Percentiles rank a stretch among this genome's conserved stretches.
phyloP scores from a whole-genome alignment of 2,888 invertebrate species.

The Cremastobaeus sp. region DNA sequence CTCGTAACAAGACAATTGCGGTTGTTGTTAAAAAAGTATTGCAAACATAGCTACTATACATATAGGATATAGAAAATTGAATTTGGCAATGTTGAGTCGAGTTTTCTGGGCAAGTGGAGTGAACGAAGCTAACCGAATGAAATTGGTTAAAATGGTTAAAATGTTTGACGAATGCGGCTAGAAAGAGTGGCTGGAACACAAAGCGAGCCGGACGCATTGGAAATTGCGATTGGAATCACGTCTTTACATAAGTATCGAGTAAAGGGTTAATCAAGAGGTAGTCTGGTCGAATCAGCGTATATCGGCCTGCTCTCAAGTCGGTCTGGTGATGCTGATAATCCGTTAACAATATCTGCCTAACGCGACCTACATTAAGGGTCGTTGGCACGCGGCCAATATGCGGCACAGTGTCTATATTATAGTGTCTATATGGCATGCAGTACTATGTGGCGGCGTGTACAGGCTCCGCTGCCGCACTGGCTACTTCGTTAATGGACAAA shows the following conservation, averaged over 20 bases:
- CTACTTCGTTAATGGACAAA: constrained; percentile 61
- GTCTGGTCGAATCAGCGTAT: constrained; percentile 57
- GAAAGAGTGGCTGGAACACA: neutral
- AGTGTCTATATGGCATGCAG: too few species aligned
- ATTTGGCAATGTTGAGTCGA: too few species aligned
- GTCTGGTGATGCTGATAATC: constrained; percentile 58
- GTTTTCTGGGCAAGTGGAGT: too few species aligned
- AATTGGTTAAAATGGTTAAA: too few species aligned
- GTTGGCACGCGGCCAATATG: constrained; percentile 69
- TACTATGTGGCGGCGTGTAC: constrained; percentile 5
- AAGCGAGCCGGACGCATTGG: too few species aligned
- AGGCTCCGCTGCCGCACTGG: constrained; percentile 54
- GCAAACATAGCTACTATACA: too few species aligned
- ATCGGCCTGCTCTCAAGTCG: constrained; percentile 55
- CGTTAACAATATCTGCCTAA: constrained; percentile 66
- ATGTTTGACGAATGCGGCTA: too few species aligned
- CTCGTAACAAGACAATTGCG: too few species aligned
- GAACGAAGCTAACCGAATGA: too few species aligned
- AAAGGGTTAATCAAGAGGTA: constrained; percentile 56
- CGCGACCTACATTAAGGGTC: constrained; percentile 69
- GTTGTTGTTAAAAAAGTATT: too few species aligned
- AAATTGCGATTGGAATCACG: constrained; percentile 44
- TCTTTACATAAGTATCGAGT: constrained; percentile 51
- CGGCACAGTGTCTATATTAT: constrained; percentile 55
- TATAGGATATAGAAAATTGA: too few species aligned